phyloP scores from a whole-genome alignment of 2,113 vertebrate species.

The Dicrurus megarhynchus region DNA sequence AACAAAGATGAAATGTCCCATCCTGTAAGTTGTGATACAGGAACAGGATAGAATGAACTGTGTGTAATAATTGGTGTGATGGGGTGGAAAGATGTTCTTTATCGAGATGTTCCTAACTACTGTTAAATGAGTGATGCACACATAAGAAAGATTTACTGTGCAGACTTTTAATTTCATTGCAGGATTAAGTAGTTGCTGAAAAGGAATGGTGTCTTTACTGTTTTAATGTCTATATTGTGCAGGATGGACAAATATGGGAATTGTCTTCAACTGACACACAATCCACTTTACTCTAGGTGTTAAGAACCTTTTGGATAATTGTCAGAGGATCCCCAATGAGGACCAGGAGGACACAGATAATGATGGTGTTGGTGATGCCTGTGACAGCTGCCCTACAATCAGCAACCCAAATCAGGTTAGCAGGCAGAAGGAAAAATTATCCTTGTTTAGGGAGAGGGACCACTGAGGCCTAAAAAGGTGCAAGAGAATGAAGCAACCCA shows the following conservation, averaged over 20 bases:
- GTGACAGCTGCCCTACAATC: conserved; percentile 93
- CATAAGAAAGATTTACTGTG: background rate
- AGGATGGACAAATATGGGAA: background rate
- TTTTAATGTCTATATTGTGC: background rate
- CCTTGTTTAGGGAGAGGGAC: background rate
- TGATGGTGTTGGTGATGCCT: conserved; percentile 93
- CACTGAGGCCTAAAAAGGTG: background rate
- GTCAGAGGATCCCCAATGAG: conserved; percentile 83
- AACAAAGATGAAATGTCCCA: background rate
- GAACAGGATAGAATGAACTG: background rate
- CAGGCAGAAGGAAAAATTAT: background rate
- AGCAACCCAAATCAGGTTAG: conserved; percentile 94
- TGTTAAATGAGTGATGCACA: background rate
- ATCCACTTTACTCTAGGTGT: conserved; percentile 75
- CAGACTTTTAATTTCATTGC: background rate
- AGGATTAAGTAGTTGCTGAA: background rate
- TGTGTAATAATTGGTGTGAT: background rate
- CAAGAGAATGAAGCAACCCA: background rate
- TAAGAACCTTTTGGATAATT: conserved; percentile 94
- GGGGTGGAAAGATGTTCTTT: background rate
- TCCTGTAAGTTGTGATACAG: background rate
- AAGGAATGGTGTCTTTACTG: background rate
- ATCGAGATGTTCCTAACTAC: background rate
- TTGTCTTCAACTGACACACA: background rate
- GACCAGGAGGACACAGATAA: conserved; percentile 87